phyloP scores from a whole-genome alignment of 2,797 vertebrate genomes.

The Karalla daura region DNA sequence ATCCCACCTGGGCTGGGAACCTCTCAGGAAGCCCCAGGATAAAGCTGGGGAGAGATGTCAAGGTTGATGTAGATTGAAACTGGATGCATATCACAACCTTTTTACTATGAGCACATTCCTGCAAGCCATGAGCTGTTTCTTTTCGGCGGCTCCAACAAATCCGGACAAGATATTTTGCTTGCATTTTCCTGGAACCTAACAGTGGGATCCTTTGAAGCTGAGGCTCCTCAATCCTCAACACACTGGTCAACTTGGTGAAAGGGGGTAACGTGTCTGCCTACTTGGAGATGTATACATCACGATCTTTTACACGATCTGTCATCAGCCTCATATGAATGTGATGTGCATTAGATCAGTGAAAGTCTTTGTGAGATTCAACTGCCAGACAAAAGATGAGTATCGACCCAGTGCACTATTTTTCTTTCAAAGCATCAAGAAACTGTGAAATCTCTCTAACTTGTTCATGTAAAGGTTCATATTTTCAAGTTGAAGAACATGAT shows the following conservation, averaged over 20 bases:
- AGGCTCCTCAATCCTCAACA: no score
- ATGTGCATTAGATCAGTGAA: background rate
- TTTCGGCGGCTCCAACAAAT: background rate
- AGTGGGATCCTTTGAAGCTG: background rate
- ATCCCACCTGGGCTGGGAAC: conserved; percentile 6
- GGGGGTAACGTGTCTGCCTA: no score
- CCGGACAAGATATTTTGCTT: background rate
- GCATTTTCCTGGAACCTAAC: background rate
- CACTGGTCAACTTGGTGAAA: background rate
- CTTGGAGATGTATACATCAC: no score
- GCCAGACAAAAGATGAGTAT: background rate
- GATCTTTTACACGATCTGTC: no score
- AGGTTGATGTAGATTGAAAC: conserved; percentile 9
- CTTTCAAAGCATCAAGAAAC: no score
- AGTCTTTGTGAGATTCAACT: background rate
- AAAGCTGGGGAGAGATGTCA: background rate
- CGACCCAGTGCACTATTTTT: background rate
- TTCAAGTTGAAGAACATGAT: no score
- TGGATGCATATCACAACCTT: conserved; percentile 2
- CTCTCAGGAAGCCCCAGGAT: conserved; percentile 3
- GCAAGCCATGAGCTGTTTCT: background rate
- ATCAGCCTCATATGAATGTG: background rate
- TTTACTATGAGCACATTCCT: background rate
- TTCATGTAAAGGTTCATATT: no score
- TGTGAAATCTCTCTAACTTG: no score